Percentiles rank a stretch among this genome's conserved stretches.
These are phyloP conservation scores for Heteronetta atricapilla DNA, from an alignment of 2,113 vertebrate genomes.

Conservation along the genomic window DNA sequence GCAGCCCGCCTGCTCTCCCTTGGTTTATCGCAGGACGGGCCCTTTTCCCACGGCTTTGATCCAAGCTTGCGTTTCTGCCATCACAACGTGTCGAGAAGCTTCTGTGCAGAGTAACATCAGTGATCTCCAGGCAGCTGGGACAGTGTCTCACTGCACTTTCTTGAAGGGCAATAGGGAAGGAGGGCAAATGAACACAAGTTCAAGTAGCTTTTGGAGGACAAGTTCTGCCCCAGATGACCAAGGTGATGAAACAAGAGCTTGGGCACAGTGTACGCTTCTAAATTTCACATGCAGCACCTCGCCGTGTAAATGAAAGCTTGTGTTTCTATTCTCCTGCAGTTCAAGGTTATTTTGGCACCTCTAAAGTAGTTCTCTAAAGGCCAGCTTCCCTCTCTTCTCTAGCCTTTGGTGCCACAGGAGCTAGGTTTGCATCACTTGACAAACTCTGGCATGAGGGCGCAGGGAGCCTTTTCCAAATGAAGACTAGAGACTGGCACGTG, in stretches of 20 bases:
- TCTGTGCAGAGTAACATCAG: background rate
- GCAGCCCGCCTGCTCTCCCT: accelerated
- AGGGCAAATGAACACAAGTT: background rate
- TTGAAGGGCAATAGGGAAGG: background rate
- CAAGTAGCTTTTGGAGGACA: background rate
- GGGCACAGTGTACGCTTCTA: accelerated
- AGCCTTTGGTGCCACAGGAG: background rate
- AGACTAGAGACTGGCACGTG: background rate
- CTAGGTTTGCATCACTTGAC: background rate
- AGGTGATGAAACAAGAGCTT: background rate
- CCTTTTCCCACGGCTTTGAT: accelerated
- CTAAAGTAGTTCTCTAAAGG: background rate
- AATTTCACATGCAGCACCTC: background rate
- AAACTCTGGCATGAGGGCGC: background rate
- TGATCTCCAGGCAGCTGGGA: background rate
- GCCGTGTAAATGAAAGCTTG: background rate
- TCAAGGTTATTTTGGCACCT: background rate
- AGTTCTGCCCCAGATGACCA: background rate
- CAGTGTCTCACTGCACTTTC: background rate
- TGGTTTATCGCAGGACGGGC: background rate
- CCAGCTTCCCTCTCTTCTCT: background rate
- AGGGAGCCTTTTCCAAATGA: background rate
- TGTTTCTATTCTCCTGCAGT: background rate
- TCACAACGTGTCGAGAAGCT: background rate
- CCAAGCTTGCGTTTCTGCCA: background rate